Conservation (phyloP, 2,113 vertebrate species). For the Ceuthmochares aereus region DNA sequence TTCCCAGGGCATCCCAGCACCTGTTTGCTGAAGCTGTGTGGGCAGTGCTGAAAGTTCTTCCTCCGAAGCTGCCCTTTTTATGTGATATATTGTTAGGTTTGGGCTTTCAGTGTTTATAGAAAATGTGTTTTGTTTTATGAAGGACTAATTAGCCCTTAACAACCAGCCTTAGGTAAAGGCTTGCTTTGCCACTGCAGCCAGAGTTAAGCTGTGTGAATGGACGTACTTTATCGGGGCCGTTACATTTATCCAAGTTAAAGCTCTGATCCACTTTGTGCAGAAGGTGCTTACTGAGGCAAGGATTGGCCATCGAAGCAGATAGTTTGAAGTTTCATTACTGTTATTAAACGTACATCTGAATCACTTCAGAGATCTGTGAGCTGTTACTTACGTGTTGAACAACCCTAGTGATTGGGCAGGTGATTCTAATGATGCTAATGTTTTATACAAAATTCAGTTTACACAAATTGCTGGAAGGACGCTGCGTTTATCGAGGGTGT, state of each 20-base stretch:
- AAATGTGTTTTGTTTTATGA: background rate
- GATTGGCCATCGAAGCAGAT: background rate
- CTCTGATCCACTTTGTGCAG: accelerated
- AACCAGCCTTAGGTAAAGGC: background rate
- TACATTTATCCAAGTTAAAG: background rate
- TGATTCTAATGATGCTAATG: background rate
- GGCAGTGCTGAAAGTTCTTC: background rate
- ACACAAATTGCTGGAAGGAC: background rate
- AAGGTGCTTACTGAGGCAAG: background rate
- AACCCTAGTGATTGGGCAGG: accelerated
- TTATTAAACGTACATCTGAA: background rate
- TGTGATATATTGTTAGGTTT: background rate
- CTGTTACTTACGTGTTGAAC: background rate
- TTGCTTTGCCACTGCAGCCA: background rate
- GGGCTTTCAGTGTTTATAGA: background rate
- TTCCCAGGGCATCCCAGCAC: background rate
- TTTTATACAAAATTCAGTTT: background rate
- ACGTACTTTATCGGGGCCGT: background rate
- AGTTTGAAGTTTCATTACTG: background rate
- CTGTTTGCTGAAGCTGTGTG: accelerated
- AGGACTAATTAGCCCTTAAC: background rate
- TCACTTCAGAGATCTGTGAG: background rate
- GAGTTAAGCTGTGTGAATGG: background rate
- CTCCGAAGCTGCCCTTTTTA: background rate
- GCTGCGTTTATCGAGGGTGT: background rate